phyloP scores from a whole-genome alignment of 2,797 vertebrate genomes.

The Anguilla marmorata region DNA sequence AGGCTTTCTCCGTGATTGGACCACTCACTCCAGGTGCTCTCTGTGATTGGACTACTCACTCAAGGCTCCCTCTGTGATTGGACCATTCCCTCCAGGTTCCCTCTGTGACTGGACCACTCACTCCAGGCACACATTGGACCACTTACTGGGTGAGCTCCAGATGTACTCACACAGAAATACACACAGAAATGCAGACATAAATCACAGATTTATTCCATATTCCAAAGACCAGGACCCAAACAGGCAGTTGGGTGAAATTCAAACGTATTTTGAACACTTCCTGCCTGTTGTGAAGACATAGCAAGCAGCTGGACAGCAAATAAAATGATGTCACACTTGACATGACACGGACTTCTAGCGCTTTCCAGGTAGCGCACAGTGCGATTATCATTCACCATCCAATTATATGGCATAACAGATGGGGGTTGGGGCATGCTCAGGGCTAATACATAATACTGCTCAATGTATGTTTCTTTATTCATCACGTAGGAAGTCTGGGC shows the following conservation, averaged over 20 bases:
- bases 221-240: background rate
- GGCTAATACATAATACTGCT: background rate
- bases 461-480: background rate
- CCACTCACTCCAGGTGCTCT: background rate
- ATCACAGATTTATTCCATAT: background rate
- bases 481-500: background rate
- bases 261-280: background rate
- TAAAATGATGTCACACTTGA: background rate
- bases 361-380: background rate
- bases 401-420: background rate
- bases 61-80: background rate
- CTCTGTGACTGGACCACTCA: background rate
- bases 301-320: background rate
- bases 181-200: background rate
- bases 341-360: background rate
- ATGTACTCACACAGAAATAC: background rate
- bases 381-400: background rate
- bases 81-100: background rate
- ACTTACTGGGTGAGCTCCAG: background rate
- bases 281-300: background rate
- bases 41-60: background rate
- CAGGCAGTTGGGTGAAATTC: background rate
- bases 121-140: background rate
- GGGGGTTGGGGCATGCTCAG: background rate
- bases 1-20: background rate